Percentiles rank a stretch among this genome's conserved stretches.
Conservation (phyloP, 2,888 invertebrate genomes). For the Mimas tiliae region DNA sequence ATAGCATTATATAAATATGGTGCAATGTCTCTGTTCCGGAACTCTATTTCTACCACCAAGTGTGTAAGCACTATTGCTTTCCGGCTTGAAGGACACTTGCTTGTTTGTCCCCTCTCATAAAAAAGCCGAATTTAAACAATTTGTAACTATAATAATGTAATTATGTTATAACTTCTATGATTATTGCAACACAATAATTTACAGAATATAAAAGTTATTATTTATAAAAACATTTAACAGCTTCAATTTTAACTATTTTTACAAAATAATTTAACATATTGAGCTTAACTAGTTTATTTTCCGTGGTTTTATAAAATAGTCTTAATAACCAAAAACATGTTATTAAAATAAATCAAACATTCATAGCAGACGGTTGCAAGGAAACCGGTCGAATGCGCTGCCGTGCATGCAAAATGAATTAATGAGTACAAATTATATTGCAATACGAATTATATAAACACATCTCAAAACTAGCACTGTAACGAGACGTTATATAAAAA, state of each 20-base stretch:
- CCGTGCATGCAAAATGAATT: constrained; percentile 28
- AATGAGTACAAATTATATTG: constrained; percentile 23
- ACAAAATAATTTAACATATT: too few relatives aligned
- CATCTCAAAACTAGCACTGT: not conserved
- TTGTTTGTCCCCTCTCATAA: too few relatives aligned
- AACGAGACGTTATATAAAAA: not conserved
- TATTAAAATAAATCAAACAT: constrained; percentile 9
- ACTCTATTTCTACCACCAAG: too few relatives aligned
- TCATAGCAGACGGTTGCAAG: constrained; percentile 8
- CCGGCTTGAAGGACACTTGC: too few relatives aligned
- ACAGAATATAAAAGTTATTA: too few relatives aligned
- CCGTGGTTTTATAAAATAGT: not conserved
- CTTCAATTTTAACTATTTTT: too few relatives aligned
- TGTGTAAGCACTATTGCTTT: too few relatives aligned
- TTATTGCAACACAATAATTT: too few relatives aligned
- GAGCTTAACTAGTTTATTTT: not conserved
- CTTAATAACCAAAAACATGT: not conserved
- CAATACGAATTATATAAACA: constrained; percentile 30
- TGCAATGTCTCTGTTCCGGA: not conserved
- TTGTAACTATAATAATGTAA: too few relatives aligned
- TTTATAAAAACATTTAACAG: too few relatives aligned
- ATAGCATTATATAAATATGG: not conserved
- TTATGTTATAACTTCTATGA: too few relatives aligned
- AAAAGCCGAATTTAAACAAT: too few relatives aligned
- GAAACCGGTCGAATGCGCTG: constrained; percentile 27